Evolutionary conservation across 1,140 invertebrate genomes (phyloP).

Genomic region (Tetramorium simillimum): DNA sequence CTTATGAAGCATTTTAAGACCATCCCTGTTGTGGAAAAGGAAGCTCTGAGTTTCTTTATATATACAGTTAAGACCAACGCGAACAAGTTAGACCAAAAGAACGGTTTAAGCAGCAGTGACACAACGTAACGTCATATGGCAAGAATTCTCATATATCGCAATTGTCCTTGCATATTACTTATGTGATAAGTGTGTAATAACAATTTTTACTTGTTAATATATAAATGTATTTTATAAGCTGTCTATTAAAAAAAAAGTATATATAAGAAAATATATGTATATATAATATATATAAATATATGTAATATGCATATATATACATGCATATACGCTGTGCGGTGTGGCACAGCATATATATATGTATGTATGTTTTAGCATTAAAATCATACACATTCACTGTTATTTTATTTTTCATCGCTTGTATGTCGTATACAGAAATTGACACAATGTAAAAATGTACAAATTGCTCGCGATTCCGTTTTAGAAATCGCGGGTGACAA

Average conservation of each 20-base stretch:
- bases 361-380: conserved; percentile 59
- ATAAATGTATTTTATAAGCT: conserved; percentile 77
- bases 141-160: conserved; percentile 65
- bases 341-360: conserved; percentile 36
- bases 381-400: not conserved
- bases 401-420: conserved; percentile 17
- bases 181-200: conserved; percentile 69
- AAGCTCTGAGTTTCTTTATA: conserved; percentile 97
- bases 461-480: conserved; percentile 16
- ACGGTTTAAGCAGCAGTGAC: conserved; percentile 90
- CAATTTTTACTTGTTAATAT: conserved; percentile 77
- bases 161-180: conserved; percentile 64
- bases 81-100: conserved; percentile 96
- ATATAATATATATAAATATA: not conserved
- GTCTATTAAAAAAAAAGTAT: conserved; percentile 66
- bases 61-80: conserved; percentile 98
- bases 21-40: conserved; percentile 97
- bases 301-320: conserved; percentile 67
- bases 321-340: conserved; percentile 47
- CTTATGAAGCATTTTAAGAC: conserved; percentile 98
- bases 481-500: conserved; percentile 13
- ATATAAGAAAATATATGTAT: conserved; percentile 58
- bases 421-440: not conserved
- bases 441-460: conserved; percentile 23
- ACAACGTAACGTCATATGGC: conserved; percentile 82